Conservation (phyloP, 2,888 invertebrate species). For the Stenodema calcarata region DNA sequence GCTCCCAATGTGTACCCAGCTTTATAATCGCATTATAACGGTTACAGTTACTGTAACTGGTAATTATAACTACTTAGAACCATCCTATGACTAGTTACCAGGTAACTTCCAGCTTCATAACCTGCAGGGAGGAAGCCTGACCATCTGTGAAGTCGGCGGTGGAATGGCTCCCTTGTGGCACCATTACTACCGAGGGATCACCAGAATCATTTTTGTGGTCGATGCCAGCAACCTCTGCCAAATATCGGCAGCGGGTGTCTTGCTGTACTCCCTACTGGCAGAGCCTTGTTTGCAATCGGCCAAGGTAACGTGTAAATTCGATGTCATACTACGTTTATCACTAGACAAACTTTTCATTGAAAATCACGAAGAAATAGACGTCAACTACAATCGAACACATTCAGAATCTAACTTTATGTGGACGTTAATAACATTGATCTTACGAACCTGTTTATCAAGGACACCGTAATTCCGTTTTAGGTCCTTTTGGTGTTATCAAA, state of each 20-base stretch:
- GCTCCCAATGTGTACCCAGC: too few species aligned
- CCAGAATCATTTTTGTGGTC: conserved; percentile 75
- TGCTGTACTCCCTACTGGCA: conserved; percentile 77
- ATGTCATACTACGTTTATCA: too few species aligned
- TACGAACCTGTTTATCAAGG: too few species aligned
- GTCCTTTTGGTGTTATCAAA: conserved; percentile 77
- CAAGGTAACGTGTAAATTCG: conserved; percentile 64
- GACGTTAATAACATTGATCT: too few species aligned
- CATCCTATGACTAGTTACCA: too few species aligned
- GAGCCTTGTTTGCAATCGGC: conserved; percentile 73
- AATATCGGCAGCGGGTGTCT: conserved; percentile 82
- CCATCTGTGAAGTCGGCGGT: conserved; percentile 80
- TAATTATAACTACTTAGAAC: too few species aligned
- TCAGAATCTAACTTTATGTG: too few species aligned
- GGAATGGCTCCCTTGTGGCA: conserved; percentile 83
- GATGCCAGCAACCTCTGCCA: conserved; percentile 86
- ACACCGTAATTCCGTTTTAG: conserved; percentile 60
- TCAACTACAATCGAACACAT: too few species aligned
- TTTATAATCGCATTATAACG: too few species aligned
- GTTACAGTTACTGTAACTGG: too few species aligned
- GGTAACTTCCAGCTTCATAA: not conserved
- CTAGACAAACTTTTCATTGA: too few species aligned
- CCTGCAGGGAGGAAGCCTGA: conserved; percentile 60
- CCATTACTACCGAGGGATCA: conserved; percentile 71
- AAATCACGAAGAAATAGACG: too few species aligned